Conservation (phyloP, 2,797 vertebrate genomes). For the Esox lucius region DNA sequence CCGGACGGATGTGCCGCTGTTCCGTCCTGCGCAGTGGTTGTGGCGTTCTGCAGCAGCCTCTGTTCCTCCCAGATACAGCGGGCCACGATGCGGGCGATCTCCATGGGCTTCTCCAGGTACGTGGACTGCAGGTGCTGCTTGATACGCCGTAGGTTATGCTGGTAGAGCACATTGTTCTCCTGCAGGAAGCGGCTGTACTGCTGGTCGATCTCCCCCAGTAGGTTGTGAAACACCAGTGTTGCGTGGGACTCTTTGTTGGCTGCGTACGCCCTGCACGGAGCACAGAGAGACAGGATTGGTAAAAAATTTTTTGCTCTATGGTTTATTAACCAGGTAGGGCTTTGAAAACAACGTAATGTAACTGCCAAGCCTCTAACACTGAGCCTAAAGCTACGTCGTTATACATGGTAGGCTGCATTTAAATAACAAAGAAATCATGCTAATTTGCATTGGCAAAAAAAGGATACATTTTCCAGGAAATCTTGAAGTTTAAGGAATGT, state of each 20-base stretch:
- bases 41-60: conserved; percentile 90
- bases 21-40: conserved; percentile 87
- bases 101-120: conserved; percentile 96
- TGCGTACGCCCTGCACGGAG: conserved; percentile 81
- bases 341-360: no score
- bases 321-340: background rate
- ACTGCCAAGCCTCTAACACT: no score
- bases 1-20: conserved; percentile 88
- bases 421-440: background rate
- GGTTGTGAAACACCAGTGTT: conserved; percentile 97
- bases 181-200: conserved; percentile 98
- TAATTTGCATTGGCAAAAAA: background rate
- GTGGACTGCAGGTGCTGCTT: conserved; percentile 99
- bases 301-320: background rate
- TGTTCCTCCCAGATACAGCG: conserved; percentile 97
- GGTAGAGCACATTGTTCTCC: conserved; percentile 96
- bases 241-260: conserved; percentile 97
- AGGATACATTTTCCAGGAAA: background rate
- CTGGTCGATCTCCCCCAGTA: conserved; percentile 97
- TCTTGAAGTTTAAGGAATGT: background rate
- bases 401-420: no score
- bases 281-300: background rate
- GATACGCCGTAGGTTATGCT: conserved; percentile 96
- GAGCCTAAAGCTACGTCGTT: no score
- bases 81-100: conserved; percentile 95